Evolutionary conservation across 2,797 vertebrate species (phyloP).

Genomic region (Megaceryle alcyon): DNA sequence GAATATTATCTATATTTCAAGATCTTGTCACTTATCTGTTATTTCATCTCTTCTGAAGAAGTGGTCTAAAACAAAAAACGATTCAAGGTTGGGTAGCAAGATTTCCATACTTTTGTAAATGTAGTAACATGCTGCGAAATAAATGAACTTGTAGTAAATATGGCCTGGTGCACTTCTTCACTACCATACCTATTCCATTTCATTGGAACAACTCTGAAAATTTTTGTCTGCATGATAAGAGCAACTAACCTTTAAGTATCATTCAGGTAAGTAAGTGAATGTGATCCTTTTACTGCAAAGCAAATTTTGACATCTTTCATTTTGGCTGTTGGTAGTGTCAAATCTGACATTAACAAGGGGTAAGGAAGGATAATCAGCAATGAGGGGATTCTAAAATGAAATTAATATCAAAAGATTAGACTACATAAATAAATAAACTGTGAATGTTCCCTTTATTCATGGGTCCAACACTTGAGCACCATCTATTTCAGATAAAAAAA

Average conservation of each 20-base stretch:
- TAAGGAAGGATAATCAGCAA: slow-evolving; percentile 43
- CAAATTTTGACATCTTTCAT: slow-evolving; percentile 53
- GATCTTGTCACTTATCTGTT: neutral
- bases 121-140: neutral
- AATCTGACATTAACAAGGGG: slow-evolving; percentile 52
- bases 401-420: slow-evolving; percentile 37
- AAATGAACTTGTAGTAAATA: neutral
- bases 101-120: neutral
- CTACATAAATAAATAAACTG: slow-evolving; percentile 8
- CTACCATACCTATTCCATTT: neutral
- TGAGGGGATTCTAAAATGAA: slow-evolving; percentile 36
- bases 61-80: neutral
- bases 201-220: neutral
- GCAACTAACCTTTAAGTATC: neutral
- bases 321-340: slow-evolving; percentile 44
- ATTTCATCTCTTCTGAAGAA: neutral
- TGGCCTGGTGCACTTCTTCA: neutral
- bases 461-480: neutral
- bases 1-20: neutral
- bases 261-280: neutral
- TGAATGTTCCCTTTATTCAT: neutral
- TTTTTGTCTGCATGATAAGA: neutral
- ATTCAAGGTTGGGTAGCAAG: neutral
- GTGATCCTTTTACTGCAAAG: neutral
- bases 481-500: neutral